A percentile compares a stretch with the other conserved stretches of the same genome.
Evolutionary conservation across 1,140 invertebrate genomes (phyloP).

Genomic region (Drosophila sproati): DNA sequence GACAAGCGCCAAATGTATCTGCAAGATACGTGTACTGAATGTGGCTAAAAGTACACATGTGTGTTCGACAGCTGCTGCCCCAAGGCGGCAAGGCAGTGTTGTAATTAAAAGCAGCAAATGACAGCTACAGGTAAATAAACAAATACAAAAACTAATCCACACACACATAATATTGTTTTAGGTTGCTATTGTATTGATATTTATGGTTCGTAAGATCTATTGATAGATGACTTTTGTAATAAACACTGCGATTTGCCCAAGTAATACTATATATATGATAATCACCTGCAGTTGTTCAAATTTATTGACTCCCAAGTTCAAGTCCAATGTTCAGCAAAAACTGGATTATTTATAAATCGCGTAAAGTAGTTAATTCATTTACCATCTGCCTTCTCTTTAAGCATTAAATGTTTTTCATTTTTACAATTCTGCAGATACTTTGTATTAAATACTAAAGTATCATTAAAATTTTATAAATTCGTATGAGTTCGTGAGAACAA

Average conservation of each 20-base stretch:
- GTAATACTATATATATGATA: constrained; percentile 4
- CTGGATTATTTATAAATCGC: neutral
- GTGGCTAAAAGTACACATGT: constrained; percentile 21
- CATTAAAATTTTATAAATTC: no score
- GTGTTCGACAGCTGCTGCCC: neutral
- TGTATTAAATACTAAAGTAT: no score
- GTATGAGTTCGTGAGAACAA: no score
- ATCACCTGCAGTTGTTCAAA: neutral
- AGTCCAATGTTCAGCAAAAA: constrained; percentile 31
- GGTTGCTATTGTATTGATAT: constrained; percentile 34
- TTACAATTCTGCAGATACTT: no score
- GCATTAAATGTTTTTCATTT: no score
- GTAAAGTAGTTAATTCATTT: neutral
- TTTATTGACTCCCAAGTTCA: constrained; percentile 2
- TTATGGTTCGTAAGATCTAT: constrained; percentile 30
- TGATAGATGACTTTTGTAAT: constrained; percentile 65
- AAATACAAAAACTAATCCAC: constrained; percentile 51
- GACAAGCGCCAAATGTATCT: constrained; percentile 36
- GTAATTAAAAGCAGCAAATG: constrained; percentile 76
- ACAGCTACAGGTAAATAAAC: constrained; percentile 73
- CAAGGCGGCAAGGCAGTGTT: constrained; percentile 25
- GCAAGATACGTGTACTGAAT: constrained; percentile 39
- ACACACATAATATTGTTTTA: constrained; percentile 9
- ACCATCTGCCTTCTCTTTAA: neutral
- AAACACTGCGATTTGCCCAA: constrained; percentile 31